Evolutionary conservation across 2,113 vertebrate species (phyloP), one percentile per base, ranked within the genome.

Genomic region (Upupa epops): DNA sequence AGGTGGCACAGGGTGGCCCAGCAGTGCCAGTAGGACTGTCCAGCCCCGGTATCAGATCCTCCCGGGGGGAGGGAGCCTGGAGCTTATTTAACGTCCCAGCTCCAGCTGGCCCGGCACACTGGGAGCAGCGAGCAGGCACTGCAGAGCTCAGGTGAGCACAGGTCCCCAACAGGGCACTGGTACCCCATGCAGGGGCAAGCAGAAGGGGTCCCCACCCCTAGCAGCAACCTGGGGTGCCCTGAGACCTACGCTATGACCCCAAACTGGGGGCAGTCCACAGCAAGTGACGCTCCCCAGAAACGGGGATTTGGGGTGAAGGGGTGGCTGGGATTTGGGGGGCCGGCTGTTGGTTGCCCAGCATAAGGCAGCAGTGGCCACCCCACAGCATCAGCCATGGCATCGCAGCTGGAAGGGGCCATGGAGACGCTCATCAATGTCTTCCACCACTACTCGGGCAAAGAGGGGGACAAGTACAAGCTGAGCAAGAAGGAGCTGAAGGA

Each of bases 401-500:
- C 97, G 5, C 93, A 98, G 74, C 96, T 99, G 94, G 98, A 98
- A 88, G 91, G 68, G 0, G 97, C 98, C 2, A 98, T 99, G 98
- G 98, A 98, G 71, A 95, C 94, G 8, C 97, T 99, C 64, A 98
- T 99, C 94, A 84, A 90, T 0, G 98, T 99, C 55, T 99, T 99
- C 96, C 97, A 99, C 72, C 94, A 96, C 19, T 98, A 99, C 83
- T 99, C 99, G 2, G 98, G 97, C 81, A 98, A 98, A 87, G 99
- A 99, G 46, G 99, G 98, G 0, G 98, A 99, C 97, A 99, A 98
- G 91, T 98, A 98, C 95, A 99, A 99, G 96, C 97, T 99, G 95
- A 99, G 97, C 97, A 99, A 98, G 83, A 91, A 83, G 19, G 99
- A 99, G 92, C 89, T 99, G 89, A 99, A 98, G 92, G 98, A 95